Evolutionary conservation across 2,888 invertebrate species (phyloP), one percentile per base, ranked within the genome.

Genomic region (Rhogogaster chlorosoma): DNA sequence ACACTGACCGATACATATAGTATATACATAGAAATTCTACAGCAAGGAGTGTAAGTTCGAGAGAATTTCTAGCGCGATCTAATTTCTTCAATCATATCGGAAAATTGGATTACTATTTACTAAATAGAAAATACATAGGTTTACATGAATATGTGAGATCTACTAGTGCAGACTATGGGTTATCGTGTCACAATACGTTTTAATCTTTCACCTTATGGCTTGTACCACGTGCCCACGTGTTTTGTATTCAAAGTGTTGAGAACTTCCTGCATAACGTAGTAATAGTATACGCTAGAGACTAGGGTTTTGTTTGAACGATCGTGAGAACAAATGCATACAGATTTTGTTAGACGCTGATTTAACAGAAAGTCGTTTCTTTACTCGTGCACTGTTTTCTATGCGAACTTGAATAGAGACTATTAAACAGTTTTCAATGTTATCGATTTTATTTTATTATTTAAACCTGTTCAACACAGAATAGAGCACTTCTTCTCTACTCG

Each of bases 141-240:
- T 5, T 64, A 64, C 5, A 9, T 29, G 15, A 26, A 22, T 45
- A 26, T 7, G 45, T n/a, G 53, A 57, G n/a, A 57, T 32, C 22
- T 36, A 15, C 7, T 7, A 32, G 10, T 7, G 10, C n/a, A n/a
- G n/a, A 15, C 53, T 32, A 15, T 22, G 80, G 80, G 22, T 80
- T 80, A 61, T 22, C 80, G 26, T 32, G 61, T 61, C 80, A 61
- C 61, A 61, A 80, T 80, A 57, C 57, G 61, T 22, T 80, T 61
- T 26, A 61, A 80, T 80, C 80, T 61, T 61, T 80, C 12, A 61
- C 80, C 80, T 61, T 61, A 53, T 32, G 18, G 29, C 53, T 53
- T 67, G 22, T 73, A 77, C 49, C 77, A 77, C 77, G 77, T 77
- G 80, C 38, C 15, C 80, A 61, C 80, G 80, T 80, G 80, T 61